Percentiles rank a stretch among this genome's conserved stretches.
These are phyloP conservation scores for Lepeophtheirus salmonis DNA, from an alignment of 1,140 invertebrate genomes.

Conservation along the genomic window DNA sequence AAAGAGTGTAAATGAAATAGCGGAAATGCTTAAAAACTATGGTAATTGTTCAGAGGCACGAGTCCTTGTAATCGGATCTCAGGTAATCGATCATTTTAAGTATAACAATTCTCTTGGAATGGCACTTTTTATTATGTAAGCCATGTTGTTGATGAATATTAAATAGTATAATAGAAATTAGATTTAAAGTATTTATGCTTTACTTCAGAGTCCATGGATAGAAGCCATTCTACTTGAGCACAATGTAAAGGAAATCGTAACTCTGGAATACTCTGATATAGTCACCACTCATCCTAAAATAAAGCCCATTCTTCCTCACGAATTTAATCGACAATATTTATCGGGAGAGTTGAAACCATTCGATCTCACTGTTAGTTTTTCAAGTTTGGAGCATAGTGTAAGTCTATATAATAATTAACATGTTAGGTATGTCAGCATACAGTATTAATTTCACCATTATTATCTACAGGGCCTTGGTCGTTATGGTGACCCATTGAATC, in stretches of 20 bases:
- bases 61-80: background rate
- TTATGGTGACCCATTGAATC: slow-evolving; percentile 14
- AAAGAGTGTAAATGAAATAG: background rate
- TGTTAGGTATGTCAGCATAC: background rate
- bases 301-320: background rate
- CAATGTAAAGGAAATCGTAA: background rate
- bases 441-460: background rate
- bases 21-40: too few species aligned
- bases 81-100: background rate
- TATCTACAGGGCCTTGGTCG: slow-evolving; percentile 10
- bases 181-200: slow-evolving; percentile 1
- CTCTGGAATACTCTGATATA: slow-evolving; percentile 8
- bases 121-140: too few species aligned
- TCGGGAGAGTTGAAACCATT: slow-evolving; percentile 5
- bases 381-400: slow-evolving; percentile 10
- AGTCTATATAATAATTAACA: background rate
- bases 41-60: too few species aligned
- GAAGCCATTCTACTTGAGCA: slow-evolving; percentile 12
- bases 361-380: slow-evolving; percentile 6
- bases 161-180: background rate
- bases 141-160: background rate
- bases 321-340: background rate
- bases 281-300: background rate
- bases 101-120: too few species aligned
- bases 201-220: slow-evolving; percentile 1